Evolutionary conservation across 2,797 vertebrate genomes (phyloP).

Genomic region (Smutsia temminckii): DNA sequence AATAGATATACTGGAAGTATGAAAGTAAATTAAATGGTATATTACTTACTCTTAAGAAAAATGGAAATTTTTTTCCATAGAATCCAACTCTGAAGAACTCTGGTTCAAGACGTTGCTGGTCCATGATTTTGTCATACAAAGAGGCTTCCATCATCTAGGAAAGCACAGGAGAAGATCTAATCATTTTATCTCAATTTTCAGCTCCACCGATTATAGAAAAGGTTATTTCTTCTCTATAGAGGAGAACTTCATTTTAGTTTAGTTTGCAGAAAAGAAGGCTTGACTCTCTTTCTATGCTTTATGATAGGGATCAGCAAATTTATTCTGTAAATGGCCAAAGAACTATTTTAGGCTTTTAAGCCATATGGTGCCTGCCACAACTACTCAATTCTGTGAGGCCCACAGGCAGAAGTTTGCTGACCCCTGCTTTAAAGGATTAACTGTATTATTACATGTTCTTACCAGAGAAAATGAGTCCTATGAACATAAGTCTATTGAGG

Average conservation of each 20-base stretch:
- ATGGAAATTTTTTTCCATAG: conserved; percentile 99
- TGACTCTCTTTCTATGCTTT: neutral
- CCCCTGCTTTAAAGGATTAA: neutral
- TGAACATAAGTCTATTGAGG: neutral
- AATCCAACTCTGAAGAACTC: conserved; percentile 99
- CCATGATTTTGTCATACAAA: conserved; percentile 99
- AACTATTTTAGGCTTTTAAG: neutral
- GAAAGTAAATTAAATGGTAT: neutral
- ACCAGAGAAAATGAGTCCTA: neutral
- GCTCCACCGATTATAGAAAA: neutral
- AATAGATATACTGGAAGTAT: neutral
- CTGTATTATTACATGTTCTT: neutral
- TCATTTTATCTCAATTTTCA: neutral
- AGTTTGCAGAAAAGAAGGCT: neutral
- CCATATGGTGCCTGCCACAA: neutral
- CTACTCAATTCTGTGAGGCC: neutral
- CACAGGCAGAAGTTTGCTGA: neutral
- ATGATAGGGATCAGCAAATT: neutral
- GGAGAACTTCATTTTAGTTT: neutral
- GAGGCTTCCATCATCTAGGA: conserved; percentile 98
- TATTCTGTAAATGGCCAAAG: neutral
- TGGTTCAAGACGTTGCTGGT: conserved; percentile 97
- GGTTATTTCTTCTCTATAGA: neutral
- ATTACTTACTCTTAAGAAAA: conserved; percentile 95
- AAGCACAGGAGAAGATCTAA: conserved; percentile 50